Evolutionary conservation across 2,888 invertebrate species (phyloP).

Genomic region (Dasypolia templi): DNA sequence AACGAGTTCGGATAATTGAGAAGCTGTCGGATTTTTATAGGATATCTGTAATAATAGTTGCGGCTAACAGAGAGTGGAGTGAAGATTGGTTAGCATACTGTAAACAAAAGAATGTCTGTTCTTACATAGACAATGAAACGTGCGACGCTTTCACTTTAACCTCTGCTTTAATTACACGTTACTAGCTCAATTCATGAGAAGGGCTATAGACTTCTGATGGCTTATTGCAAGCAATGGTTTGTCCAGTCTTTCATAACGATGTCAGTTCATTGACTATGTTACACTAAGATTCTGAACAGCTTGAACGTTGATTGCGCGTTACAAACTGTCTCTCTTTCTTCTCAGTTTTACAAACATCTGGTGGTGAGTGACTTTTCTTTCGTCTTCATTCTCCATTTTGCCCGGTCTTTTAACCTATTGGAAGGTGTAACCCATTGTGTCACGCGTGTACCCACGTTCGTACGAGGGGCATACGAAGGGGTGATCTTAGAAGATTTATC

Average conservation of each 20-base stretch:
- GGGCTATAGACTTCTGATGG: not conserved
- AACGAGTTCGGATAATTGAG: not conserved
- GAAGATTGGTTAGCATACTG: not conserved
- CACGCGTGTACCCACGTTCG: too few relatives aligned
- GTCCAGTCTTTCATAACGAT: not conserved
- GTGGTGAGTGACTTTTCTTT: not conserved
- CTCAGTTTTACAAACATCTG: not conserved
- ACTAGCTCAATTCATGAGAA: constrained; percentile 4
- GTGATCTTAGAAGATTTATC: not conserved
- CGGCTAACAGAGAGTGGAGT: not conserved
- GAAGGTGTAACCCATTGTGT: too few relatives aligned
- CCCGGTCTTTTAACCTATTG: too few relatives aligned
- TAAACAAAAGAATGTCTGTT: constrained; percentile 21
- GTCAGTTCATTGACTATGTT: not conserved
- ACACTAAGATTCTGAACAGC: too few relatives aligned
- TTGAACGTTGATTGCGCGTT: not conserved
- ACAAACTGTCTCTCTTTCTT: too few relatives aligned
- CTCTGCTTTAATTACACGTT: not conserved
- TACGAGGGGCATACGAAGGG: too few relatives aligned
- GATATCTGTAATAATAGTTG: not conserved
- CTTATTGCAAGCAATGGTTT: not conserved
- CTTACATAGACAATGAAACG: not conserved
- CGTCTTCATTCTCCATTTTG: not conserved
- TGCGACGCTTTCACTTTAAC: not conserved
- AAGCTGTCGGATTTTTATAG: too few relatives aligned